Evolutionary conservation across 1,140 invertebrate genomes (phyloP), one percentile per base, ranked within the genome.

Genomic region (Ips typographus): DNA sequence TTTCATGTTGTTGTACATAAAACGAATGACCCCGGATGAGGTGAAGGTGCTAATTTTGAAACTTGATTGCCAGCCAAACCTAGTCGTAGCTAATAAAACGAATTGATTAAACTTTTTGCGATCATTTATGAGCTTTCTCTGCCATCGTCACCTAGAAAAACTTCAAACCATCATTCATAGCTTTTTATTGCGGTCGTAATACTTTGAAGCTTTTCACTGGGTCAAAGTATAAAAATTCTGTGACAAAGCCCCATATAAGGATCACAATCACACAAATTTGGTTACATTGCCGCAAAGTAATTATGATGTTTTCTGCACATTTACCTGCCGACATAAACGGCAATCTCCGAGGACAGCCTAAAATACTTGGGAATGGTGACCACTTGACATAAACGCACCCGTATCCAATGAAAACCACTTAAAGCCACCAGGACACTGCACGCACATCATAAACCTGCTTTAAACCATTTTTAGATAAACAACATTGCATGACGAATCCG

Each of bases 261-360:
- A 22, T 22, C 22, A 22, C 22, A 22, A 22, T 22, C 22, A 22
- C 22, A 22, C 44, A 22, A 49, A 49, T 49, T 49, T 49, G 44
- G 22, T 49, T 3, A 49, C 44, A 49, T 8, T 49, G 43, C 43
- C 8, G 44, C 44, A 49, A 49, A 8, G 44, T 8, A 22, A 6
- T 49, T 49, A 49, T 49, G 44, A 6, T 6, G 44, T 49, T 40
- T 1, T 59, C 7, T 40, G 40, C 57, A 59, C 42, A 62, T 7
- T 55, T 71, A 77, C 76, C 75, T 76, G 76, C 71, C 75, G 73
- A 76, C 74, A 75, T 74, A 73, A 71, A 77, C 75, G 68, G 74
- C 76, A 72, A 72, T 75, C 68, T 77, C 73, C 63, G 73, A 62
- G 59, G 66, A 74, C 65, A 74, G 59, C 44, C 56, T 64, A 57